Evolutionary conservation across 2,888 invertebrate species (phyloP), one percentile per base, ranked within the genome.

Genomic region (Galerucella nymphaeae): DNA sequence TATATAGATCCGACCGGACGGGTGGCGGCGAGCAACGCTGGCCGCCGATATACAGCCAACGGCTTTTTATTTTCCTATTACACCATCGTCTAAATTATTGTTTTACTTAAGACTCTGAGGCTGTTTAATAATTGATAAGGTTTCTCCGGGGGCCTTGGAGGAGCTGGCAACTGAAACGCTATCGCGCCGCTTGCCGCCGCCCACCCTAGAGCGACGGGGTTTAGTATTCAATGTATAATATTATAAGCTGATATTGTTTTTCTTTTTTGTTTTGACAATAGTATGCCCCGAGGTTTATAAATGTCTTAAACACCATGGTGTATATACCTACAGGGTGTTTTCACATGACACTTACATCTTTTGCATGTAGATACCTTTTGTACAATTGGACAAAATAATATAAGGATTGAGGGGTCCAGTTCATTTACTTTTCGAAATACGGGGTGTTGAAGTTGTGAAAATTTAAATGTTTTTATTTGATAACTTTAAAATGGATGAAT

Each of bases 51-150:
- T 80, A 80, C 80, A 81, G 81, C 76, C 75, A 75, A 73, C 79
- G 79, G 80, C 82, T 84, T 85, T 85, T 85, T 85, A 85, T 84
- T 84, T 82, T 83, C 84, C 84, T 83, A 84, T 85, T 85, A 85
- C 83, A 55, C 82, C 79, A 78, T 65, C 82, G 81, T 82, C 82
- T 85, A 85, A 86, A 85, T 85, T 85, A 86, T 86, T 85, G 85
- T 86, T 85, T 85, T 85, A 85, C 85, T 85, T 85, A 85, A 84
- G 82, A 82, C 82, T 82, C 78, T 62, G 41, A 62, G 83, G 83
- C 84, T 83, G 85, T 82, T 85, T 85, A 85, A 85, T 86, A 86
- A 86, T 86, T 85, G 85, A 86, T 85, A 84, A 85, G 85, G 84
- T 84, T 84, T 70, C 70, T 70, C 63, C 45, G 63, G 70, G 57